Conservation (phyloP, 2,888 invertebrate genomes). For the Lutraria lutraria region DNA sequence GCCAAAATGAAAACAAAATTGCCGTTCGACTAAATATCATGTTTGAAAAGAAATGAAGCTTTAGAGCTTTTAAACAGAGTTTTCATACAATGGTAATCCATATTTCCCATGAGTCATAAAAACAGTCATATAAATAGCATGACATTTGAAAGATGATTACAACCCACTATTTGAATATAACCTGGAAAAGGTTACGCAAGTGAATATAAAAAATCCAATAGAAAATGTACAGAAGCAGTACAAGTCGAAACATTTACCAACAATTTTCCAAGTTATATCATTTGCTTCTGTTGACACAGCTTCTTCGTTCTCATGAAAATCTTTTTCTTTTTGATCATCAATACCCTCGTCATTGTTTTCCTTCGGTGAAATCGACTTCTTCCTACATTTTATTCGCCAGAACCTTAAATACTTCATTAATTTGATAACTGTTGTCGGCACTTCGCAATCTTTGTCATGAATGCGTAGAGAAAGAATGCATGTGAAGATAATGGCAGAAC, state of each 20-base stretch:
- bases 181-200: not conserved
- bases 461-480: slow-evolving; percentile 53
- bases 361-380: not conserved
- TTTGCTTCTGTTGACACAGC: not conserved
- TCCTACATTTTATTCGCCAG: not conserved
- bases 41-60: too few relatives aligned
- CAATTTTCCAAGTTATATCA: not conserved
- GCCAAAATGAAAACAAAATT: too few relatives aligned
- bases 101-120: too few relatives aligned
- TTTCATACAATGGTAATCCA: too few relatives aligned
- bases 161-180: not conserved
- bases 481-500: slow-evolving; percentile 46
- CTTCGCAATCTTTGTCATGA: slow-evolving; percentile 38
- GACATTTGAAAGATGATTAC: not conserved
- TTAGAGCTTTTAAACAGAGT: too few relatives aligned
- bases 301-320: not conserved
- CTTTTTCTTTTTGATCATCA: not conserved
- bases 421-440: slow-evolving; percentile 26
- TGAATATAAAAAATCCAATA: not conserved
- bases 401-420: not conserved
- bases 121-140: too few relatives aligned
- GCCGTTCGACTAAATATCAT: too few relatives aligned
- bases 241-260: not conserved
- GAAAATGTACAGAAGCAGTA: not conserved
- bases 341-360: not conserved